Percentiles rank a stretch among this genome's conserved stretches.
Conservation (phyloP, 2,113 vertebrate genomes). For the Mustela nigripes region DNA sequence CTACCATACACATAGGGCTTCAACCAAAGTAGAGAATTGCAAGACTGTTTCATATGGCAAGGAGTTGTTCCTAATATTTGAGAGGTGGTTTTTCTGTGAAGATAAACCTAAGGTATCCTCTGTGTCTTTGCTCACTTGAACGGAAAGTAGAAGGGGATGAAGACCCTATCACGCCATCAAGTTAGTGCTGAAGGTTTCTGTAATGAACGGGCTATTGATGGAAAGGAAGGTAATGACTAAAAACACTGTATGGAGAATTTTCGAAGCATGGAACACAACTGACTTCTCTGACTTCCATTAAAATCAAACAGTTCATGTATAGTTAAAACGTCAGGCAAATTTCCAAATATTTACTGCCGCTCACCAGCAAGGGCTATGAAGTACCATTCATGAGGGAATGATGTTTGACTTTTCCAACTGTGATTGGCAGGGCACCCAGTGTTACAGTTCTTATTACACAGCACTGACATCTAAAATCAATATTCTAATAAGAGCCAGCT, state of each 20-base stretch:
- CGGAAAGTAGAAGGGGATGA: neutral
- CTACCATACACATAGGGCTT: neutral
- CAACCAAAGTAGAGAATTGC: neutral
- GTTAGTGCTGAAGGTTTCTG: neutral
- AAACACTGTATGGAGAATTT: slow-evolving; percentile 46
- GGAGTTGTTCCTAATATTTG: neutral
- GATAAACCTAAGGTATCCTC: neutral
- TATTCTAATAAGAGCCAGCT: slow-evolving; percentile 45
- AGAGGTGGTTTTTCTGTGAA: neutral
- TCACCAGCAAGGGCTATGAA: neutral
- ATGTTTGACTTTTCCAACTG: slow-evolving; percentile 45
- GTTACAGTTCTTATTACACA: slow-evolving; percentile 13
- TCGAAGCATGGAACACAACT: slow-evolving; percentile 16
- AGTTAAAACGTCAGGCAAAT: slow-evolving; percentile 51
- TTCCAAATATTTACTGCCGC: slow-evolving; percentile 64
- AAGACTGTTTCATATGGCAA: neutral
- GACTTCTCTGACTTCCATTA: slow-evolving; percentile 8
- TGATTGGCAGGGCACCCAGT: slow-evolving; percentile 34
- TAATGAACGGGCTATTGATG: slow-evolving; percentile 14
- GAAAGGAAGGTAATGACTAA: slow-evolving; percentile 10
- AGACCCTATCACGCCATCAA: neutral
- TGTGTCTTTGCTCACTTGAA: neutral
- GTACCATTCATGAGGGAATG: slow-evolving; percentile 31
- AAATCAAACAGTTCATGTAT: neutral
- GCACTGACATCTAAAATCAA: slow-evolving; percentile 35